phyloP scores from a whole-genome alignment of 2,888 invertebrate genomes.

The Tholera decimalis region DNA sequence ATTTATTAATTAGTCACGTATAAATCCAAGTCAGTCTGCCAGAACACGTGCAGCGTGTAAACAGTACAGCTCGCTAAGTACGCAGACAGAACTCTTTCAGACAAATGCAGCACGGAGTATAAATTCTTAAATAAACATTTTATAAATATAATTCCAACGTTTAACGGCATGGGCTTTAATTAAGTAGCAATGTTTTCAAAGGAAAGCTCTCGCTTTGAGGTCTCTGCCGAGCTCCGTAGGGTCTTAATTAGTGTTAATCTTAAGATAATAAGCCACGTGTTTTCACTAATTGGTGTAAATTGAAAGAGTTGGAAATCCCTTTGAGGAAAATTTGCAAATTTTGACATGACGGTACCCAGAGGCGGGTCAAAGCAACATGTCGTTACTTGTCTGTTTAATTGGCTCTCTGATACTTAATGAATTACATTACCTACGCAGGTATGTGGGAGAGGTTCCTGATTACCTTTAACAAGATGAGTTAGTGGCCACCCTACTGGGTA shows the following conservation, averaged over 20 bases:
- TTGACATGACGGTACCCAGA: conserved; percentile 30
- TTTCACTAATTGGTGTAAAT: conserved; percentile 85
- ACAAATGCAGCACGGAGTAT: conserved; percentile 51
- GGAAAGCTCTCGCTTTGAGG: conserved; percentile 84
- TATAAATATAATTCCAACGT: conserved; percentile 63
- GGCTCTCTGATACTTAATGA: conserved; percentile 44
- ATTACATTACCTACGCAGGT: conserved; percentile 39
- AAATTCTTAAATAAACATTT: conserved; percentile 69
- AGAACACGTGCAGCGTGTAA: conserved; percentile 36
- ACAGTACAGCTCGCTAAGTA: conserved; percentile 29
- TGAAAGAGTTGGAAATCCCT: conserved; percentile 73
- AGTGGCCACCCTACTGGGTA: not conserved
- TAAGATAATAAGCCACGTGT: conserved; percentile 87
- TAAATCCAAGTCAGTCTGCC: conserved; percentile 51
- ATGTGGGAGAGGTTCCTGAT: conserved; percentile 14
- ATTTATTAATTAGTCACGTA: conserved; percentile 53
- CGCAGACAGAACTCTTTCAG: conserved; percentile 48
- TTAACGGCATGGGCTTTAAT: conserved; percentile 74
- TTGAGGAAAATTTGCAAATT: conserved; percentile 53
- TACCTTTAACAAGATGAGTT: conserved; percentile 5
- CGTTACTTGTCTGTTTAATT: conserved; percentile 50
- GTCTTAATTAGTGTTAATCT: conserved; percentile 89
- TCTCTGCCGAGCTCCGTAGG: conserved; percentile 74
- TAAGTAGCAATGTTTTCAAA: conserved; percentile 84
- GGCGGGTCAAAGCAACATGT: conserved; percentile 40